Conservation (phyloP, 53 echinoderm and acorn worm genomes). For the Hippasteria phrygiana region DNA sequence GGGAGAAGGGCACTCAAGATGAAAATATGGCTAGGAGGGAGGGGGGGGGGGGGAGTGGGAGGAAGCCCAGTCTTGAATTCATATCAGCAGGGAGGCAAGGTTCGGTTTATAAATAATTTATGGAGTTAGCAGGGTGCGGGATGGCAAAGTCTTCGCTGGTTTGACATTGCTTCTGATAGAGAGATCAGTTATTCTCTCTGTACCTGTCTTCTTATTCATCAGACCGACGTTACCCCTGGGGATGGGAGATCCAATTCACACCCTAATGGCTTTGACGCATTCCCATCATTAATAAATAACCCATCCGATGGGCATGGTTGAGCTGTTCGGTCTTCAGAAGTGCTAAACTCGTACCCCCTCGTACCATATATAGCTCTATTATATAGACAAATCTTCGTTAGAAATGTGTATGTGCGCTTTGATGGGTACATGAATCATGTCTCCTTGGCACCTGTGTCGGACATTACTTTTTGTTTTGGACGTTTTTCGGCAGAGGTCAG, state of each 20-base stretch:
- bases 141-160: background rate
- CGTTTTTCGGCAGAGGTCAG: no score
- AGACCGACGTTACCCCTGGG: slow-evolving; percentile 12
- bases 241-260: slow-evolving; percentile 31
- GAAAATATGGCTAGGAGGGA: background rate
- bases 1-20: background rate
- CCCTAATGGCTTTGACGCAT: slow-evolving; percentile 34
- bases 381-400: background rate
- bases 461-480: no score
- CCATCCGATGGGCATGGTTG: background rate
- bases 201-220: background rate
- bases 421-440: no score
- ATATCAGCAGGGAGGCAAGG: background rate
- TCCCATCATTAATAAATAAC: slow-evolving; percentile 9
- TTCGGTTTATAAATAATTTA: background rate
- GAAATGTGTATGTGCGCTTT: no score
- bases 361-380: no score
- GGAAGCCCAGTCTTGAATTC: background rate
- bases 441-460: background rate
- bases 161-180: background rate
- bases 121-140: background rate
- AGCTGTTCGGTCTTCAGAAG: background rate
- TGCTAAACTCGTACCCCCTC: background rate
- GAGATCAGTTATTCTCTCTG: background rate
- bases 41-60: background rate